A percentile compares a stretch with the other conserved stretches of the same genome.
Evolutionary conservation across 2,113 vertebrate species (phyloP).

Genomic region (Peucedramus taeniatus): DNA sequence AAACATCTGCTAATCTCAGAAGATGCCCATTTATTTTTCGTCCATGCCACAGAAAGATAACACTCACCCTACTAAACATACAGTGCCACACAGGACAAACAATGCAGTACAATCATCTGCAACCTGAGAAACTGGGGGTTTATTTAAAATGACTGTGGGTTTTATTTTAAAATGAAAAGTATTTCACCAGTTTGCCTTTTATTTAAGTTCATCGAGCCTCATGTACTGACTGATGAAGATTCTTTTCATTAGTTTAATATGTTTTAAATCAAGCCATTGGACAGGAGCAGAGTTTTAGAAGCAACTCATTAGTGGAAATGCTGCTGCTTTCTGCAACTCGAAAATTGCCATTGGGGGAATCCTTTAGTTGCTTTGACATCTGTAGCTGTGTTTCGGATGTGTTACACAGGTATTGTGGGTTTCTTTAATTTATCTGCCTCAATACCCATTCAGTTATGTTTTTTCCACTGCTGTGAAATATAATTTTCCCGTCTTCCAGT

Average conservation of each 20-base stretch:
- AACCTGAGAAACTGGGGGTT: background rate
- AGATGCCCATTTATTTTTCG: background rate
- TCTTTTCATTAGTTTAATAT: background rate
- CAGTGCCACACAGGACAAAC: background rate
- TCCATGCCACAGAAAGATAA: background rate
- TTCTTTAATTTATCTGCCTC: constrained; percentile 21
- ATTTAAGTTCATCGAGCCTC: background rate
- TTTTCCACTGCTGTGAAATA: background rate
- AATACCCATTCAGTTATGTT: background rate
- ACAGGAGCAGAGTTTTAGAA: background rate
- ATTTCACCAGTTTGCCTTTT: background rate
- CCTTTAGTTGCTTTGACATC: background rate
- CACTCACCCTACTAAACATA: background rate
- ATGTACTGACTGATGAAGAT: background rate
- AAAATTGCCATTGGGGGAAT: background rate
- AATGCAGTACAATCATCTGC: background rate
- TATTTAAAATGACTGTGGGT: background rate
- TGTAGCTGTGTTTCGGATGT: background rate
- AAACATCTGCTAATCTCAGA: background rate
- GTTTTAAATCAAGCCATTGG: background rate
- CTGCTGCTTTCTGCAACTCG: background rate
- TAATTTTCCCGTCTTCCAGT: background rate
- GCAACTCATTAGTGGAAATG: background rate
- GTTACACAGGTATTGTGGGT: background rate
- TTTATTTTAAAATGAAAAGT: too few relatives aligned